Evolutionary conservation across 2,888 invertebrate genomes (phyloP).

Genomic region (Metellina segmentata): DNA sequence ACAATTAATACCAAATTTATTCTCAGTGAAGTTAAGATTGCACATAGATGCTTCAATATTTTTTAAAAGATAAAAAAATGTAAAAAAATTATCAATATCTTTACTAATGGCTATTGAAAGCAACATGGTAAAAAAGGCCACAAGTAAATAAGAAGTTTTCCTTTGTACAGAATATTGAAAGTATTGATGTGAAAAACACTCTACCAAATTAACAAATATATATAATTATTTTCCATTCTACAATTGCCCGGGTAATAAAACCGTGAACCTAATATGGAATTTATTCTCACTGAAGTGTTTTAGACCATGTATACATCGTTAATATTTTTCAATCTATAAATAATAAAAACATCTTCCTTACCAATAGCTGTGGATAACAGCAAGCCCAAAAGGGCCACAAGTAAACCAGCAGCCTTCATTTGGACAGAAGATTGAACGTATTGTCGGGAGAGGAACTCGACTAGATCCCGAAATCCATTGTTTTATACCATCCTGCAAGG

Average conservation of each 20-base stretch:
- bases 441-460: not conserved
- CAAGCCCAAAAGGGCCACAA: slow-evolving; percentile 24
- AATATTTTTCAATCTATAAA: not conserved
- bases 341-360: not conserved
- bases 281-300: no score
- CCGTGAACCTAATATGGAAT: no score
- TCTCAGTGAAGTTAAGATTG: no score
- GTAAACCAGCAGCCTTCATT: slow-evolving; percentile 16
- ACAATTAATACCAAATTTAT: no score
- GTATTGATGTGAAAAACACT: not conserved
- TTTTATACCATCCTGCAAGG: not conserved
- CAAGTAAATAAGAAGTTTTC: not conserved
- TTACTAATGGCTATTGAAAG: not conserved
- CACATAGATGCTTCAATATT: no score
- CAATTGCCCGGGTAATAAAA: no score
- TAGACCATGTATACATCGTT: no score
- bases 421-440: not conserved
- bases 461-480: not conserved
- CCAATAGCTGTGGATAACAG: not conserved
- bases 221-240: no score
- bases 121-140: slow-evolving; percentile 13
- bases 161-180: not conserved
- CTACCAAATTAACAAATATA: not conserved
- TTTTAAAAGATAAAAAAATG: not conserved
- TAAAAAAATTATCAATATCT: not conserved